These are phyloP conservation scores for Tiaroga cobitis DNA, from an alignment of 2,797 vertebrate species.

Conservation along the genomic window DNA sequence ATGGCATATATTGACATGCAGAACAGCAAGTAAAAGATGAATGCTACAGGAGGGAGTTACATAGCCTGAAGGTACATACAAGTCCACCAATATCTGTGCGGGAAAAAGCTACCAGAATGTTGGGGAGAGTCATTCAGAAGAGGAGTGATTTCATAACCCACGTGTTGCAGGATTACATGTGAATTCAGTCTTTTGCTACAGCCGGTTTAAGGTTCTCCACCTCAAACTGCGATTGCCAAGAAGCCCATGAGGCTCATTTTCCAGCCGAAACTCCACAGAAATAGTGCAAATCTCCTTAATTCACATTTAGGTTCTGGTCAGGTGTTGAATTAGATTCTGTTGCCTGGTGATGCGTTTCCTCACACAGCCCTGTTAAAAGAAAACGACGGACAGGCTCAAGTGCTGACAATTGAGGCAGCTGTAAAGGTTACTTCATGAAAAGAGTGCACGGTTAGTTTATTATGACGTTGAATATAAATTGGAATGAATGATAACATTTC, in stretches of 20 bases:
- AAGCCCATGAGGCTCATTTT: slow-evolving; percentile 1
- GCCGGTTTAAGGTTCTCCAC: slow-evolving; percentile 3
- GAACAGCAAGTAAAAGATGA: slow-evolving; percentile 65
- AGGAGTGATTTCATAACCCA: slow-evolving; percentile 30
- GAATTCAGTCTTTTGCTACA: slow-evolving; percentile 35
- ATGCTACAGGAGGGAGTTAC: slow-evolving; percentile 65
- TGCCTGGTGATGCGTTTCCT: neutral
- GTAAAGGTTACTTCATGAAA: neutral
- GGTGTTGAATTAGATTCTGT: neutral
- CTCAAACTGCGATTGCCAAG: neutral
- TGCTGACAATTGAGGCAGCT: neutral
- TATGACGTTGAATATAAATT: neutral
- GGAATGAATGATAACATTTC: neutral
- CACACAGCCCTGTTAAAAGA: neutral
- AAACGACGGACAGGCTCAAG: slow-evolving; percentile 1
- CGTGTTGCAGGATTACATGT: slow-evolving; percentile 2
- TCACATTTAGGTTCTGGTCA: neutral
- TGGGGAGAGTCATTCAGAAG: slow-evolving; percentile 57
- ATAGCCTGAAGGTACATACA: slow-evolving; percentile 61
- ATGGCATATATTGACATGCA: slow-evolving; percentile 72
- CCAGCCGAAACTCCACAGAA: slow-evolving; percentile 1
- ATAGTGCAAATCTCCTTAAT: slow-evolving; percentile 38
- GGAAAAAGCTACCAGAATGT: slow-evolving; percentile 57
- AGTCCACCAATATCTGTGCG: slow-evolving; percentile 57
- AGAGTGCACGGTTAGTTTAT: slow-evolving; percentile 12